Evolutionary conservation across 64 coral and sea anemone genomes (phyloP), one percentile per base, ranked within the genome.

Genomic region (Pocillopora damicornis): DNA sequence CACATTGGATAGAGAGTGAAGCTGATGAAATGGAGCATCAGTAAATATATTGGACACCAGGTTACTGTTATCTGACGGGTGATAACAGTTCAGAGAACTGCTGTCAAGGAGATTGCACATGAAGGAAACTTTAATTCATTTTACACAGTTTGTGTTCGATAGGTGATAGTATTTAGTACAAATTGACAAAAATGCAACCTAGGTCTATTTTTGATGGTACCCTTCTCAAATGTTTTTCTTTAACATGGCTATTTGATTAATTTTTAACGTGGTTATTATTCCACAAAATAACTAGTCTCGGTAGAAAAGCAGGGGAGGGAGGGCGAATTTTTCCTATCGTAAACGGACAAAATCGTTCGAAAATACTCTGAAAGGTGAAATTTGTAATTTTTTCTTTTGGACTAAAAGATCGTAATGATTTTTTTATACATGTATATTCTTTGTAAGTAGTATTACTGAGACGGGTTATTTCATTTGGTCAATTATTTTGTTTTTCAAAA

Each of bases 91-190:
- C 13, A 22, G n/a, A 67, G 17, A 67, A 67, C 64, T 15, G 15
- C 1, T 7, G 16, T 2, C 7, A 67, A 67, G 13, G 64, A 67
- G n/a, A 67, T 7, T 67, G 17, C 16, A 67, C 17, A 67, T 67
- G 30, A 30, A 30, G 30, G 30, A 30, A 30, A 30, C 30, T 30
- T 30, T 30, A 30, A 30, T 30, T 30, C 30, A 30, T 22, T 69
- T 9, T 69, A 69, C 18, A 79, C 56, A 37, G 75, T 77, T 76
- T 57, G 56, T 56, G 75, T 77, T 77, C 22, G 36, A 18, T 56
- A 79, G 57, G 76, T 79, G 12, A 79, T 79, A 79, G 51, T 26
- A 51, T 34, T 79, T 79, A 59, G 76, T 60, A 79, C 76, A 60
- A 25, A 59, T 79, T 60, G 23, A 18, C 23, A 69, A 9, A 69